Percentiles rank a stretch among this genome's conserved stretches.
Evolutionary conservation across 2,797 vertebrate genomes (phyloP).

Genomic region (Tangara arthus): DNA sequence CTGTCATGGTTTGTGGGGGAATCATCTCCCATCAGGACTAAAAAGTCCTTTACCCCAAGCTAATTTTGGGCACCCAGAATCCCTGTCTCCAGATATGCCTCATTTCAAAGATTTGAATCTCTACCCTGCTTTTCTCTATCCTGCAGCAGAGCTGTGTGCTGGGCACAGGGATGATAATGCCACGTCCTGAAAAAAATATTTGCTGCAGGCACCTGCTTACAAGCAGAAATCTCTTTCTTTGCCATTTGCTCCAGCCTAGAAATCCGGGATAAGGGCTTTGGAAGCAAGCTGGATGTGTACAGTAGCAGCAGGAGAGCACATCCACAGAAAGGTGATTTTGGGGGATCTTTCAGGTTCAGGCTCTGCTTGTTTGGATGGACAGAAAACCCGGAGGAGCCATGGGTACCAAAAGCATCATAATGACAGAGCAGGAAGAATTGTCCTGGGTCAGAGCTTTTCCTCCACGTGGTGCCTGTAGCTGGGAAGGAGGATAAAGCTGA

Average conservation of each 20-base stretch:
- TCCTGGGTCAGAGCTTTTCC: neutral
- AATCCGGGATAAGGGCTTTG: neutral
- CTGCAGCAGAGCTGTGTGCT: neutral
- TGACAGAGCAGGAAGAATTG: neutral
- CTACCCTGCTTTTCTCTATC: neutral
- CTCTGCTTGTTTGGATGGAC: neutral
- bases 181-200: fast-evolving
- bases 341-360: neutral
- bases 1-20: neutral
- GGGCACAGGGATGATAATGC: neutral
- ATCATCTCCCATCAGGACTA: neutral
- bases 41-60: neutral
- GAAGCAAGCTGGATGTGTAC: neutral
- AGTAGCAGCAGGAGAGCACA: neutral
- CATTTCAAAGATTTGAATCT: neutral
- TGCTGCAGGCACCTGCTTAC: neutral
- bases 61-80: neutral
- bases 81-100: neutral
- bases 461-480: fast-evolving
- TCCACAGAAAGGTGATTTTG: neutral
- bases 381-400: neutral
- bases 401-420: neutral
- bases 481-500: neutral
- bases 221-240: neutral
- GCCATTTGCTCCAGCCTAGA: neutral